phyloP scores from a whole-genome alignment of 2,797 vertebrate genomes.

The Onychomys leucogaster region DNA sequence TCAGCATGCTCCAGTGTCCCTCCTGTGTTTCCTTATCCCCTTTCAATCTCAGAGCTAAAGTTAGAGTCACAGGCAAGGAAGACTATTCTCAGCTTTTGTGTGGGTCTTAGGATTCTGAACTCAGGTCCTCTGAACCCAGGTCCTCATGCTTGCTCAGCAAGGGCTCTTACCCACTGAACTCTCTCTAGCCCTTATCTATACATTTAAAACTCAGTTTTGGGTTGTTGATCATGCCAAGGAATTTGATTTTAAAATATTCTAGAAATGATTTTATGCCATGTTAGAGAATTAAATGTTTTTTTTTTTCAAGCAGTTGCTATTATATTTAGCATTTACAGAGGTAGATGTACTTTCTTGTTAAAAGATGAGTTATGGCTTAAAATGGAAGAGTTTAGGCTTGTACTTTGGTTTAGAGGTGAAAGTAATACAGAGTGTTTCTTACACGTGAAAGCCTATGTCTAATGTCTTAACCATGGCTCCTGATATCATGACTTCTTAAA shows the following conservation, averaged over 20 bases:
- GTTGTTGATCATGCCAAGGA: conserved; percentile 15
- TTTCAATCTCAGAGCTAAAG: too few species aligned
- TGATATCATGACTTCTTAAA: background rate
- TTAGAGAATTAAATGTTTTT: background rate
- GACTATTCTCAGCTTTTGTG: background rate
- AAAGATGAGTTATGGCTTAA: background rate
- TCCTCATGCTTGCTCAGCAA: background rate
- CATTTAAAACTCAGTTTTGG: background rate
- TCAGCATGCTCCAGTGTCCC: background rate
- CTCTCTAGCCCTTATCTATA: background rate
- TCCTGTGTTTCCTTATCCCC: background rate
- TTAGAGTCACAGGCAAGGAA: background rate
- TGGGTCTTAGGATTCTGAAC: background rate
- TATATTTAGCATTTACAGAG: background rate
- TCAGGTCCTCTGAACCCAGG: background rate
- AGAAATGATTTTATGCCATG: conserved; percentile 27
- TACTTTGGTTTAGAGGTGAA: conserved; percentile 38
- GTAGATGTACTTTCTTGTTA: background rate
- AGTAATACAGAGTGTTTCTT: background rate
- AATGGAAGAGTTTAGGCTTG: conserved; percentile 4
- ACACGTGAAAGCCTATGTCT: background rate
- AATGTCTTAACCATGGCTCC: background rate
- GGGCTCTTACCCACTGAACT: background rate
- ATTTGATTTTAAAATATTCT: conserved; percentile 54
- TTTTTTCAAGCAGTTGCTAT: background rate